Percentiles rank a stretch among this genome's conserved stretches.
phyloP scores from a whole-genome alignment of 2,797 vertebrate species.

The Brachymystax lenok region DNA sequence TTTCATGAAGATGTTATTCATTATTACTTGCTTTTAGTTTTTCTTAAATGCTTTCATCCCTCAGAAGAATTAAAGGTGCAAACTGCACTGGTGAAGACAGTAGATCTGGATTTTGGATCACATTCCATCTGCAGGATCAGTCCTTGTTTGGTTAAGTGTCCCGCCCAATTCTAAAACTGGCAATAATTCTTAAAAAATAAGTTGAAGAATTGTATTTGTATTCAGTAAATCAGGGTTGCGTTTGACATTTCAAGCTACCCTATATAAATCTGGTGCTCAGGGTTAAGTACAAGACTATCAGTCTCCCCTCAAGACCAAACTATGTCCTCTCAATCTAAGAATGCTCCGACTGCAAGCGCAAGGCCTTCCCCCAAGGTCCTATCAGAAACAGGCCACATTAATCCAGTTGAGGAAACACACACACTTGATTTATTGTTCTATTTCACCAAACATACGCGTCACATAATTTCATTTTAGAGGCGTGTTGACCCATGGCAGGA shows the following conservation, averaged over 20 bases:
- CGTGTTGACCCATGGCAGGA: constrained; percentile 20
- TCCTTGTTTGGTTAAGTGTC: neutral
- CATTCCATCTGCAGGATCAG: neutral
- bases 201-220: neutral
- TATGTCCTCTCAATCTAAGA: neutral
- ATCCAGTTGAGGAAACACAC: neutral
- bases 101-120: neutral
- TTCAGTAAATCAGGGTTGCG: neutral
- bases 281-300: neutral
- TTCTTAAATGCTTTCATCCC: too few relatives aligned
- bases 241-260: neutral
- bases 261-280: neutral
- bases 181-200: neutral
- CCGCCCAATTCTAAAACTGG: neutral
- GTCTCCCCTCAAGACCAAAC: neutral
- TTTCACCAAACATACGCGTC: constrained; percentile 35
- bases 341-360: constrained; percentile 1
- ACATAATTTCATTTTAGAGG: constrained; percentile 31
- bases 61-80: neutral
- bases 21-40: too few relatives aligned
- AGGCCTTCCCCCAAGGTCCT: constrained; percentile 4
- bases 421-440: constrained; percentile 8
- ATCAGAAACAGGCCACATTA: constrained; percentile 10
- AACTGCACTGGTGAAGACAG: neutral
- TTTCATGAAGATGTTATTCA: too few relatives aligned